Percentiles rank a stretch among this genome's conserved stretches.
phyloP scores from a whole-genome alignment of 2,113 vertebrate genomes.

The Aythya baeri region DNA sequence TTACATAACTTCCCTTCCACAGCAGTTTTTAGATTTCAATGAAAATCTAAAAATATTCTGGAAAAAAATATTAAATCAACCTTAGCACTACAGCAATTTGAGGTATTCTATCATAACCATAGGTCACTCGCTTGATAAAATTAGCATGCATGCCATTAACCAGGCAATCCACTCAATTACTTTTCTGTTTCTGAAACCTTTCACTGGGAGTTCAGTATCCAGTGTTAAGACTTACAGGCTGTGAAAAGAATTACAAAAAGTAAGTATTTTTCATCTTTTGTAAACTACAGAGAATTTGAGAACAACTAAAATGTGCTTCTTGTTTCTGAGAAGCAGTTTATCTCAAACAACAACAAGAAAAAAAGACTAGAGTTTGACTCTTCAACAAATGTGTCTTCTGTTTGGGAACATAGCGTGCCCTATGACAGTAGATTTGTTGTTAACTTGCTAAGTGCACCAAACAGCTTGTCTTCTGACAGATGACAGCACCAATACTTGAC shows the following conservation, averaged over 20 bases:
- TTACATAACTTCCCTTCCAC: neutral
- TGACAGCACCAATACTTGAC: neutral
- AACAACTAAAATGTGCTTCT: neutral
- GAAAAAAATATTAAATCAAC: neutral
- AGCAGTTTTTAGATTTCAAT: neutral
- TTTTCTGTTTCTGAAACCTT: neutral
- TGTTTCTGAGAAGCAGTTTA: neutral
- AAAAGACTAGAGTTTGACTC: neutral
- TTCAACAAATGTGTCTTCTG: neutral
- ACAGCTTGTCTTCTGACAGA: fast-evolving
- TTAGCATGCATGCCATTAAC: neutral
- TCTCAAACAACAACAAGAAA: neutral
- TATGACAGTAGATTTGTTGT: neutral
- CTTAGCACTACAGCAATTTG: neutral
- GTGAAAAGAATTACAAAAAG: neutral
- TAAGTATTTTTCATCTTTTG: neutral
- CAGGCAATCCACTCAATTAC: neutral
- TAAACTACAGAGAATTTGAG: neutral
- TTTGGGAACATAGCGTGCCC: neutral
- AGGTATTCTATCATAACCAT: neutral
- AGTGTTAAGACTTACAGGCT: neutral
- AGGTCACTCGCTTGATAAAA: neutral
- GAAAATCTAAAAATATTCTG: neutral
- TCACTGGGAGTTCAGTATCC: neutral
- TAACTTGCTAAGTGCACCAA: neutral